phyloP scores from a whole-genome alignment of 2,113 vertebrate species.

The Alectura lathami region DNA sequence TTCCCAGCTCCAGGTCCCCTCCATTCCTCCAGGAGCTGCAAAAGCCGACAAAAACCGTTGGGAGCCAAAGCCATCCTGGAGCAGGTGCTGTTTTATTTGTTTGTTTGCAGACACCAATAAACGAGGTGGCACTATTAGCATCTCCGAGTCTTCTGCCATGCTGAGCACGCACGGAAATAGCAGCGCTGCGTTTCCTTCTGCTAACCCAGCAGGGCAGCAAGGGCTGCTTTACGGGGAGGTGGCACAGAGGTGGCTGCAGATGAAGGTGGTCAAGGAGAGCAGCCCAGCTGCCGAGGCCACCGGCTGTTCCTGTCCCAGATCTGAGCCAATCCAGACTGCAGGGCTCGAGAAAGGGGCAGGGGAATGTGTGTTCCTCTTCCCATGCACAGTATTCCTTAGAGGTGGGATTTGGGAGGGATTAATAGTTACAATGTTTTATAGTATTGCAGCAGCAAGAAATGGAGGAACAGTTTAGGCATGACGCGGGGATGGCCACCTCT shows the following conservation, averaged over 20 bases:
- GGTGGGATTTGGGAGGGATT: background rate
- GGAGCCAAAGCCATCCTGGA: fast-evolving
- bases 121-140: background rate
- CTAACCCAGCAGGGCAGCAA: background rate
- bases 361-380: background rate
- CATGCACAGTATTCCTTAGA: background rate
- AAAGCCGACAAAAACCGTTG: background rate
- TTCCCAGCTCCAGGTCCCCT: background rate
- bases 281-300: fast-evolving
- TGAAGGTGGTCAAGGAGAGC: background rate
- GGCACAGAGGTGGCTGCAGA: fast-evolving
- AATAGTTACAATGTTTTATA: background rate
- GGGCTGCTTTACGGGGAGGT: background rate
- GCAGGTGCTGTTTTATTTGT: background rate
- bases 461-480: background rate
- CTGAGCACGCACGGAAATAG: fast-evolving
- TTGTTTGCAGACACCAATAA: background rate
- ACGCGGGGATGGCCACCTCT: background rate
- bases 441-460: background rate
- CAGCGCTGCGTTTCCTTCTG: fast-evolving
- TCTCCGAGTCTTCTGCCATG: background rate
- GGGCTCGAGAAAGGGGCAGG: background rate
- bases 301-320: fast-evolving
- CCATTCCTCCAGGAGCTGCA: background rate
- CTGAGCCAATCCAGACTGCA: background rate